These are phyloP conservation scores for Pampusana beccarii DNA, from an alignment of 2,113 vertebrate genomes.

Conservation along the genomic window DNA sequence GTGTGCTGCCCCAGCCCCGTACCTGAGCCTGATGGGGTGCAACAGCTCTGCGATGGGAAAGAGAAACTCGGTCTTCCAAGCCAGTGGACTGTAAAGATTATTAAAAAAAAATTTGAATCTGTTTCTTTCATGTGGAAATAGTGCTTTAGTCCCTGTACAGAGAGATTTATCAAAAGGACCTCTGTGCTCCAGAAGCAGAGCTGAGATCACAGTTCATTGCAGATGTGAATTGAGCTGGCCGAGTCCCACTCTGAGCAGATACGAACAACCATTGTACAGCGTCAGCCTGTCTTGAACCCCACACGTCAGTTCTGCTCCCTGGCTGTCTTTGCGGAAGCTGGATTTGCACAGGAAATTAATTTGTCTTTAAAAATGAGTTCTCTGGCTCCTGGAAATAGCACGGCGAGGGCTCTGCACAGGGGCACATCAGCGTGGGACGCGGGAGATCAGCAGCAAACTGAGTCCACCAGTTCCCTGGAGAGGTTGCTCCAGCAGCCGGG, in stretches of 20 bases:
- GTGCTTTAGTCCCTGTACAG: not conserved
- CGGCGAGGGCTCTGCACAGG: fast-evolving
- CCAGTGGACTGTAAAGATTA: conserved; percentile 1
- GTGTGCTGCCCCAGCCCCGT: not conserved
- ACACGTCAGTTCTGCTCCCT: not conserved
- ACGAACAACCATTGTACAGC: not conserved
- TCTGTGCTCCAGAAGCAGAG: conserved; percentile 31
- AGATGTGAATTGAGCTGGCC: not conserved
- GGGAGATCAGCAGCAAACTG: not conserved
- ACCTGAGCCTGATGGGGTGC: not conserved
- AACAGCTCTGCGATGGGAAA: not conserved
- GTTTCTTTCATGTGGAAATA: conserved; percentile 13
- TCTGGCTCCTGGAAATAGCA: not conserved
- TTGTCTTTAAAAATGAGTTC: not conserved
- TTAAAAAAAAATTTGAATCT: not conserved
- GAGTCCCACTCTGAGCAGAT: not conserved
- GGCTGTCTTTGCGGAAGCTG: not conserved
- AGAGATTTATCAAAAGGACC: conserved; percentile 46
- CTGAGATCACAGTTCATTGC: conserved; percentile 36
- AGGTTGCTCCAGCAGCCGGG: not conserved
- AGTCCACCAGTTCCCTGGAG: not conserved
- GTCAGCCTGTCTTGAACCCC: not conserved
- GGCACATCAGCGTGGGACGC: not conserved
- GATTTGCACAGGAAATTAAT: not conserved
- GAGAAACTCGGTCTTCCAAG: not conserved